phyloP scores from a whole-genome alignment of 2,797 vertebrate species.

The Rhinogobio ventralis region DNA sequence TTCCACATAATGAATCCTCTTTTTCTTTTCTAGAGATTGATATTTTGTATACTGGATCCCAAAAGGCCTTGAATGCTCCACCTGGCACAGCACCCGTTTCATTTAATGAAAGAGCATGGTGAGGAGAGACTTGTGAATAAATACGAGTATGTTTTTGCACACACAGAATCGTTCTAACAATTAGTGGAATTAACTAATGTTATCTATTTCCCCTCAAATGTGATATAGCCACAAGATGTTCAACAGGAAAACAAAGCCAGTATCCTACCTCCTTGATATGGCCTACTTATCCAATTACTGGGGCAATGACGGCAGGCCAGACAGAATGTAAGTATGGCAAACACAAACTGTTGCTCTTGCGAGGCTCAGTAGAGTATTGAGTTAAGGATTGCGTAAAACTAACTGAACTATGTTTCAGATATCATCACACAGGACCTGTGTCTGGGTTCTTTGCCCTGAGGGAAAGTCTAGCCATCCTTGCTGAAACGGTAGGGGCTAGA shows the following conservation, averaged over 20 bases:
- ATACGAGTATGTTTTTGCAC: conserved; percentile 14
- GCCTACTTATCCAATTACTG: conserved; percentile 87
- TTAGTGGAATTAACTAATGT: neutral
- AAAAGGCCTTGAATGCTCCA: conserved; percentile 91
- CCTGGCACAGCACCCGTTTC: conserved; percentile 92
- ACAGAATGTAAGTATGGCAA: conserved; percentile 73
- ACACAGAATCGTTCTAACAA: neutral
- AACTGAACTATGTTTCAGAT: conserved; percentile 75
- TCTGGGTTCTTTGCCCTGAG: conserved; percentile 86
- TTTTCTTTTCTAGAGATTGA: conserved; percentile 84
- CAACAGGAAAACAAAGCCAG: conserved; percentile 86
- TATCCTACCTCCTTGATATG: conserved; percentile 90
- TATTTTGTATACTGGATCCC: conserved; percentile 89
- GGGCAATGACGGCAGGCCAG: conserved; percentile 86
- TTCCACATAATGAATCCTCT: neutral
- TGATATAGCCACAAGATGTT: conserved; percentile 87
- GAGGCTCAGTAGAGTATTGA: neutral
- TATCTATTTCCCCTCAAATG: neutral
- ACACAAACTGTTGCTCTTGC: neutral
- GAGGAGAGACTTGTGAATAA: conserved; percentile 45
- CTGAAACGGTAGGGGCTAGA: conserved; percentile 80
- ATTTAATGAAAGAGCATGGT: conserved; percentile 93
- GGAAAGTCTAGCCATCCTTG: conserved; percentile 89
- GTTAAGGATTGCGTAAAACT: neutral
- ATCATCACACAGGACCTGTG: conserved; percentile 91